Evolutionary conservation across 2,888 invertebrate species (phyloP).

Genomic region (Lamproptera curius): DNA sequence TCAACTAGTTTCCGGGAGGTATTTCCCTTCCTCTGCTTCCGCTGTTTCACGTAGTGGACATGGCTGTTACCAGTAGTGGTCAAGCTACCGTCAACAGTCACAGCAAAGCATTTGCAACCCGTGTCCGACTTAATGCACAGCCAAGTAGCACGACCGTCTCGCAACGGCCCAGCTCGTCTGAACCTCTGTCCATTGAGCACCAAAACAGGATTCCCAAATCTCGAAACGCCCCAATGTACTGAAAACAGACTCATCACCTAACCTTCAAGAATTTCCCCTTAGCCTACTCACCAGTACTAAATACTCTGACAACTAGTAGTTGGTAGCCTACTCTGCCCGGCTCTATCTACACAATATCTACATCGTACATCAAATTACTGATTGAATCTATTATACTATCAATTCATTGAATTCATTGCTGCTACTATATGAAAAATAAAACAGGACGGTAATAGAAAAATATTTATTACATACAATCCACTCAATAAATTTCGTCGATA

Average conservation of each 20-base stretch:
- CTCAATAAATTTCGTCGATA: too few species aligned
- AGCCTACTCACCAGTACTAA: neutral
- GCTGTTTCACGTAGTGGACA: slow-evolving; percentile 37
- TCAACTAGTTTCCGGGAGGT: neutral
- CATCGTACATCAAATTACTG: too few species aligned
- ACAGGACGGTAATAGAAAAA: too few species aligned
- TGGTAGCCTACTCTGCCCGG: too few species aligned
- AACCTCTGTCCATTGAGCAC: slow-evolving; percentile 54
- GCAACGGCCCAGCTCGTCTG: slow-evolving; percentile 37
- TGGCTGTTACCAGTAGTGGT: slow-evolving; percentile 44
- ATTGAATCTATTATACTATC: neutral
- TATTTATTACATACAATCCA: neutral
- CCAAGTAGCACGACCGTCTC: slow-evolving; percentile 40
- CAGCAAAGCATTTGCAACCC: slow-evolving; percentile 53
- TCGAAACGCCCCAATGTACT: slow-evolving; percentile 57
- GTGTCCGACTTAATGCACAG: slow-evolving; percentile 63
- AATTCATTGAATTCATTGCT: neutral
- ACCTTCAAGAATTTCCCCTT: slow-evolving; percentile 2
- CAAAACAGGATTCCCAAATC: slow-evolving; percentile 57
- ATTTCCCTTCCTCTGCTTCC: neutral
- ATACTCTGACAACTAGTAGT: too few species aligned
- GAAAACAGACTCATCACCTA: slow-evolving; percentile 40
- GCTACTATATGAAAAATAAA: neutral
- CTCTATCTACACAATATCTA: too few species aligned
- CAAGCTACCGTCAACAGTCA: slow-evolving; percentile 42